phyloP scores from a whole-genome alignment of 2,888 invertebrate genomes.

The Brassicogethes aeneus region DNA sequence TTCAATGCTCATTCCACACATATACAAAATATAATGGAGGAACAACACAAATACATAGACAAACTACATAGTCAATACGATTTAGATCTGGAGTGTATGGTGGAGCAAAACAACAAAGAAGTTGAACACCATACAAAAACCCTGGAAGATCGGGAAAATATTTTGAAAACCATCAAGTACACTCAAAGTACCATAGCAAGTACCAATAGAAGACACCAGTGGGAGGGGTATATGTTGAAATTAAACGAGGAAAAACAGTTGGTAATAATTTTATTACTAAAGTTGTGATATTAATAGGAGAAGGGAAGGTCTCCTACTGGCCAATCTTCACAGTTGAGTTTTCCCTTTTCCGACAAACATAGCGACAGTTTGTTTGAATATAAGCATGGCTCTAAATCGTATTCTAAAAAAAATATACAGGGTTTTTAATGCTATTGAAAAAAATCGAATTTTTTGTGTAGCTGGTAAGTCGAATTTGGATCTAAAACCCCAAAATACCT shows the following conservation, averaged over 20 bases:
- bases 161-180: too few relatives aligned
- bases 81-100: constrained; percentile 46
- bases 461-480: too few relatives aligned
- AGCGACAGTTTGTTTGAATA: constrained; percentile 55
- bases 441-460: too few relatives aligned
- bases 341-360: constrained; percentile 64
- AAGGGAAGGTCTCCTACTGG: constrained; percentile 45
- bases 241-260: background rate
- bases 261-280: too few relatives aligned
- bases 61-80: constrained; percentile 40
- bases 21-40: constrained; percentile 54
- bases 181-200: too few relatives aligned
- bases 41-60: constrained; percentile 46
- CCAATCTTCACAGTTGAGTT: constrained; percentile 69
- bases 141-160: too few relatives aligned
- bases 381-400: constrained; percentile 52
- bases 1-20: constrained; percentile 65
- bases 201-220: too few relatives aligned
- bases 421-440: too few relatives aligned
- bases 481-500: too few relatives aligned
- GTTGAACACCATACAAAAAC: too few relatives aligned
- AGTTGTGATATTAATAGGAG: constrained; percentile 7
- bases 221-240: background rate
- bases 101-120: constrained; percentile 22
- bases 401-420: constrained; percentile 41